Evolutionary conservation across 92 coral and sea anemone species (phyloP).

Genomic region (Zoanthus sociatus): DNA sequence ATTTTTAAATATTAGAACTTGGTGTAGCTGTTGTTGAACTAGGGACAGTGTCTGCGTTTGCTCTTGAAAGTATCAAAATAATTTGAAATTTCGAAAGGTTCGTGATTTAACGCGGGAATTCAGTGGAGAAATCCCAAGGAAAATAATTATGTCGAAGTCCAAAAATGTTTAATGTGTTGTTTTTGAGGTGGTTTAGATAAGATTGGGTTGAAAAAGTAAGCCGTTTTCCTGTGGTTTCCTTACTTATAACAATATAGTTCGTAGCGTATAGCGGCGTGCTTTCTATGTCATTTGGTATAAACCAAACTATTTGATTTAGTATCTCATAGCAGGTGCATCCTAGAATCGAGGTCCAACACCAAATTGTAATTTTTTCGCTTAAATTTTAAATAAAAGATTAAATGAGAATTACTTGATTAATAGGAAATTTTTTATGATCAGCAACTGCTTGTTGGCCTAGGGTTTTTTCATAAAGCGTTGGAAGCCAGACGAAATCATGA

Average conservation of each 20-base stretch:
- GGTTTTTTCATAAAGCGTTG: background rate
- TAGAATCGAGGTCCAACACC: slow-evolving; percentile 3
- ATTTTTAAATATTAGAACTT: background rate
- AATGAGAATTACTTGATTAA: background rate
- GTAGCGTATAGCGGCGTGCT: slow-evolving; percentile 38
- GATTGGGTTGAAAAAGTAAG: background rate
- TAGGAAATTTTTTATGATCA: background rate
- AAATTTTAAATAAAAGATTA: background rate
- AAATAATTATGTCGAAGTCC: background rate
- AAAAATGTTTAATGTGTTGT: background rate
- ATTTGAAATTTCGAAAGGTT: slow-evolving; percentile 9
- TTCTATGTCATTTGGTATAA: background rate
- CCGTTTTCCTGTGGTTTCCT: background rate
- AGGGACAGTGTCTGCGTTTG: background rate
- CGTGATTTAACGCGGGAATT: background rate
- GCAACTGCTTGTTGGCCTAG: no score
- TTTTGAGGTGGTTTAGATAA: background rate
- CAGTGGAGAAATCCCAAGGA: slow-evolving; percentile 11
- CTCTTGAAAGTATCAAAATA: background rate
- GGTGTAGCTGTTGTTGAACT: background rate
- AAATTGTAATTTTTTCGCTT: background rate
- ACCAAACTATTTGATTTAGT: slow-evolving; percentile 6
- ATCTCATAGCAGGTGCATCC: slow-evolving; percentile 39
- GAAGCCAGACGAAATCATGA: background rate
- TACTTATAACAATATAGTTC: background rate